phyloP scores from a whole-genome alignment of 2,113 vertebrate species.

The Bubo scandiacus region DNA sequence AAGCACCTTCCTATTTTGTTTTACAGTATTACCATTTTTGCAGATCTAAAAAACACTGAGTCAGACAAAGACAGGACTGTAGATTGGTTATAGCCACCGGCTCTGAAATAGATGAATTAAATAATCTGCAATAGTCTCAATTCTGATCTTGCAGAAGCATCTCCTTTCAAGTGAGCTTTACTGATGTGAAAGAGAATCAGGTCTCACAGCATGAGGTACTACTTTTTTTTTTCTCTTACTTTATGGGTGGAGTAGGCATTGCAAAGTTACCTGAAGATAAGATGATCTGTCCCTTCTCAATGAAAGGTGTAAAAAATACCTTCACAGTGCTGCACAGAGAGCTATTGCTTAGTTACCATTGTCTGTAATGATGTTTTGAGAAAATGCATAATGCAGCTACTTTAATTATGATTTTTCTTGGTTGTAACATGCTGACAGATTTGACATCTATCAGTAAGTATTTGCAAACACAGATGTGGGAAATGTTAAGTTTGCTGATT shows the following conservation, averaged over 20 bases:
- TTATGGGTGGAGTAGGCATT: not conserved
- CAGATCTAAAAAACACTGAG: not conserved
- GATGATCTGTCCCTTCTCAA: not conserved
- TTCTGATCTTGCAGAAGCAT: not conserved
- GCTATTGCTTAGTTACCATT: not conserved
- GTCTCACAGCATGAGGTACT: not conserved
- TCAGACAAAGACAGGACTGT: not conserved
- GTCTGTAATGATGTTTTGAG: not conserved
- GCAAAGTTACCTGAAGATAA: not conserved
- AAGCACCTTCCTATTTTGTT: not conserved
- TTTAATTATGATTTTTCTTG: not conserved
- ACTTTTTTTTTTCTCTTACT: too few relatives aligned
- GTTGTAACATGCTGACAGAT: not conserved
- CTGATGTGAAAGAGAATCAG: not conserved
- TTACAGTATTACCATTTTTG: not conserved
- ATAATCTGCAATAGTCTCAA: not conserved
- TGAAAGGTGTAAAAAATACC: not conserved
- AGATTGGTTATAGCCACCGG: not conserved
- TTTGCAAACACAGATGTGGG: not conserved
- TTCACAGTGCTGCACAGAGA: not conserved
- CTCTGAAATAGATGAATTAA: not conserved
- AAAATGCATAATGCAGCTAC: not conserved
- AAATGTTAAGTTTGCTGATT: not conserved
- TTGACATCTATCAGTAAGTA: not conserved
- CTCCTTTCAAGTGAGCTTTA: not conserved